Base-by-base conservation (phyloP, 64 coral and sea anemone genomes). In the Catalaphyllia jardinei region DNA sequence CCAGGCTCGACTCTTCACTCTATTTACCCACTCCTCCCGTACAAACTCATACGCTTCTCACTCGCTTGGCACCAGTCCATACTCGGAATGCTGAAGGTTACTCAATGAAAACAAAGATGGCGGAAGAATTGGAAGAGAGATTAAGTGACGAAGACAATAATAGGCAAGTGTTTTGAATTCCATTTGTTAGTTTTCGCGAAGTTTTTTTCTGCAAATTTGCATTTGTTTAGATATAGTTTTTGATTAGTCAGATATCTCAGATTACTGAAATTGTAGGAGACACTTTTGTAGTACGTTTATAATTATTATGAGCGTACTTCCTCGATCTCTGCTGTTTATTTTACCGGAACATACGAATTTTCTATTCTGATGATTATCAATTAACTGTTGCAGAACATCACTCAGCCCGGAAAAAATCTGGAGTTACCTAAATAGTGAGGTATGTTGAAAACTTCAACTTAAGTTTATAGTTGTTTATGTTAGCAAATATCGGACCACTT, bases 61-160 rank as follows among this genome's bases (percentile, higher is more conserved):
- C 33, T 35, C 33, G 33, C 33, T 35, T 25, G 63, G 24, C 63
- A 67, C 63, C 63, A 67, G 63, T 67, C 17, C 6, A 25, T 25
- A 24, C 18, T 67, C 19, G 50, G 71, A 29, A 73, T 49, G 74
- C 74, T 76, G 33, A 50, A 76, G 18, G 74, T 76, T 67, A 20
- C 22, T 76, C 74, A n/a, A 77, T 50, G 17, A 69, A 69, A 85
- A 85, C 81, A 85, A 71, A 24, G 46, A 85, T 85, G 81, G 81
- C 81, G 62, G 81, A 84, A 33, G 79, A 24, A 60, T 27, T 62
- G 19, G 33, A 61, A 12, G 59, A 62, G 31, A 30, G 9, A 83
- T 39, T 42, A n/a, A 61, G 2, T 4, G 31, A 16, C 2, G 13
- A 35, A 8, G 25, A 24, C 28, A 29, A 10, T 39, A 20, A 46